Percentiles rank a stretch among this genome's conserved stretches.
phyloP scores from a whole-genome alignment of 1,140 invertebrate species.

The fruit fly (Drosophila melanogaster) region Release_6_plus_ISO1_MT NT_033777.3:12999001-12999500 shows the following conservation, averaged over 20 bases:
- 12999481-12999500: conserved; percentile 64
- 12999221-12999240: background rate
- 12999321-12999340: too few relatives aligned
- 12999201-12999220: background rate
- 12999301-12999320: too few relatives aligned
- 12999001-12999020: conserved; percentile 76
- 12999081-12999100: conserved; percentile 72
- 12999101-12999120: conserved; percentile 18
- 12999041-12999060: conserved; percentile 64
- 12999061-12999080: conserved; percentile 57
- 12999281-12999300: too few relatives aligned
- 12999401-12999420: background rate
- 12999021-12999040: conserved; percentile 74
- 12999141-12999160: too few relatives aligned
- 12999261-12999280: too few relatives aligned
- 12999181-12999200: background rate
- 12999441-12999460: conserved; percentile 78
- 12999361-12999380: too few relatives aligned
- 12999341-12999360: too few relatives aligned
- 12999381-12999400: too few relatives aligned
- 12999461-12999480: conserved; percentile 72
- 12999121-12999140: background rate
- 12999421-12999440: conserved; percentile 7
- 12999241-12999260: too few relatives aligned
- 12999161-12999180: too few relatives aligned